phyloP scores from a whole-genome alignment of 2,888 invertebrate genomes.

The Lymantria monacha region DNA sequence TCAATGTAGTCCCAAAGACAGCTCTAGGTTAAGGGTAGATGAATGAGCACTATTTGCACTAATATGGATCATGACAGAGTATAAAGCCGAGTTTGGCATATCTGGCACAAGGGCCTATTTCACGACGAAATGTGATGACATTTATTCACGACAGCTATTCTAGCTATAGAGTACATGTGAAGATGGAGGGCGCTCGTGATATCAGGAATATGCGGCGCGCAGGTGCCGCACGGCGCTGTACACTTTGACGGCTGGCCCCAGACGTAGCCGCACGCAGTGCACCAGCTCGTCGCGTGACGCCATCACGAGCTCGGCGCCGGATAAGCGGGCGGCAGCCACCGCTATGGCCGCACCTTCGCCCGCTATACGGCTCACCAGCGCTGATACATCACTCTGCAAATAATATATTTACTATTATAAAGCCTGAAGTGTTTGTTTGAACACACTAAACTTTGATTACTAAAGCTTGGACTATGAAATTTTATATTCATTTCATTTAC shows the following conservation, averaged over 20 bases:
- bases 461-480: not conserved
- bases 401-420: too few species aligned
- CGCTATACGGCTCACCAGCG: constrained; percentile 54
- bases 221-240: constrained; percentile 62
- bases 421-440: too few species aligned
- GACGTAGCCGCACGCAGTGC: constrained; percentile 87
- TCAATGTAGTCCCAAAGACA: too few species aligned
- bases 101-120: too few species aligned
- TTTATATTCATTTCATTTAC: too few species aligned
- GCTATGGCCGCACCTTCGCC: constrained; percentile 55
- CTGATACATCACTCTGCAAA: constrained; percentile 58
- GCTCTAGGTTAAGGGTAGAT: too few species aligned
- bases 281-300: constrained; percentile 92
- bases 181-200: not conserved
- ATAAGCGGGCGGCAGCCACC: constrained; percentile 80
- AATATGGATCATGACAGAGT: too few species aligned
- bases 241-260: constrained; percentile 91
- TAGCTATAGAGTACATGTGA: too few species aligned
- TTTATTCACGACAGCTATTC: too few species aligned
- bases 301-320: constrained; percentile 92
- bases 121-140: too few species aligned
- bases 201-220: constrained; percentile 50
- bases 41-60: too few species aligned
- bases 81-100: too few species aligned
- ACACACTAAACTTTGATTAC: not conserved